These are phyloP conservation scores for Peromyscus maniculatus DNA, from an alignment of 2,113 vertebrate genomes.

Conservation along the genomic window DNA sequence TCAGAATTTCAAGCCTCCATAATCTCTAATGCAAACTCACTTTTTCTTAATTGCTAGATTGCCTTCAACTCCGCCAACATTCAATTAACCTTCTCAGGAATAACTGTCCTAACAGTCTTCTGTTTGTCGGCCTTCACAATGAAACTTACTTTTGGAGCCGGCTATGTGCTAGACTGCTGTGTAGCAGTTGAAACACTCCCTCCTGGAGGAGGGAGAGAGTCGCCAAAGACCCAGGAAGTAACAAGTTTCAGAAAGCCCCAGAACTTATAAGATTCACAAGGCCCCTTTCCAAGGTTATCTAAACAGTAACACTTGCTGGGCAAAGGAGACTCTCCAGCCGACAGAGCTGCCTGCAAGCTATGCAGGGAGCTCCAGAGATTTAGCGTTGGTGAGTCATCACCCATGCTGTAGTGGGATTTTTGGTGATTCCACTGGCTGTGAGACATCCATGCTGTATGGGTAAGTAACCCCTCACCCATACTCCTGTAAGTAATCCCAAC, in stretches of 20 bases:
- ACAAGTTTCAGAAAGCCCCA: not conserved
- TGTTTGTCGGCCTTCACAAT: constrained; percentile 15
- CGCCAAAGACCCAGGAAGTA: not conserved
- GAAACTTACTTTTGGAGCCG: not conserved
- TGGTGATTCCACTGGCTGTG: not conserved
- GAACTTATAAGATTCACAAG: not conserved
- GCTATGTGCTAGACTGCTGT: not conserved
- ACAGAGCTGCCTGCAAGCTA: not conserved
- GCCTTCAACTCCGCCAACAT: not conserved
- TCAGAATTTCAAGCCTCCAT: constrained; percentile 24
- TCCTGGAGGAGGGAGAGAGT: not conserved
- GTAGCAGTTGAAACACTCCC: not conserved
- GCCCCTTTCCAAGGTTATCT: not conserved
- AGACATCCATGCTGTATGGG: not conserved
- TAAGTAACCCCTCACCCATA: not conserved
- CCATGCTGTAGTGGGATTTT: not conserved
- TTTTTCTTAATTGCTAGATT: not conserved
- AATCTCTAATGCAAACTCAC: not conserved
- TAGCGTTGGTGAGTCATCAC: not conserved
- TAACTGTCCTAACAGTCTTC: not conserved
- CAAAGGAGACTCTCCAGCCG: not conserved
- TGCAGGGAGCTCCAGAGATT: not conserved
- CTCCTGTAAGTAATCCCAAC: not conserved
- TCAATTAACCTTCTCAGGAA: not conserved
- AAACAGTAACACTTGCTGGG: not conserved